A percentile compares a stretch with the other conserved stretches of the same genome.
These are phyloP conservation scores for Zaprionus ghesquierei DNA, from an alignment of 1,140 invertebrate species.

Conservation along the genomic window DNA sequence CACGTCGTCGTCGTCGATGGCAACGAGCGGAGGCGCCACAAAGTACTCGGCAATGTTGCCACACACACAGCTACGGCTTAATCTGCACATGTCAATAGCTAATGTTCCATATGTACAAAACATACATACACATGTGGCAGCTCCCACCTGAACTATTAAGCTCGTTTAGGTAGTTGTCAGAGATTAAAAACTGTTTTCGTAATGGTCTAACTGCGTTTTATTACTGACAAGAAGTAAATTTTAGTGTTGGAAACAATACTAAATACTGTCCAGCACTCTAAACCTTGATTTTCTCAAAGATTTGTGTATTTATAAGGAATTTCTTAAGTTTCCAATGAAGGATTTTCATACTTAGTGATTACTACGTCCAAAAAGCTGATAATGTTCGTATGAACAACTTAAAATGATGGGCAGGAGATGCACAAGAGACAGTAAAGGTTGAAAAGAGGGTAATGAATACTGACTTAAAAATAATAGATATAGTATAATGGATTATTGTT, in stretches of 20 bases:
- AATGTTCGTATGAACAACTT: background rate
- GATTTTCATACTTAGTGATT: too few relatives aligned
- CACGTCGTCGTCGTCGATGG: background rate
- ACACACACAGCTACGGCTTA: background rate
- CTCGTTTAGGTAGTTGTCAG: background rate
- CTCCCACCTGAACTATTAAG: background rate
- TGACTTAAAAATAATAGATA: too few relatives aligned
- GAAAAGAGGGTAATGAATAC: too few relatives aligned
- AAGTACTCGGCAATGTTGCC: background rate
- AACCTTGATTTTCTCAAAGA: background rate
- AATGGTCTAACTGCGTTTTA: background rate
- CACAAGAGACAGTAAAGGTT: too few relatives aligned
- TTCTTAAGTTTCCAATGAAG: background rate
- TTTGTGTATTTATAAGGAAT: background rate
- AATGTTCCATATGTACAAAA: background rate
- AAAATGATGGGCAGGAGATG: background rate
- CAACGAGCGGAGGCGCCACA: constrained; percentile 2
- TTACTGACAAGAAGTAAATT: too few relatives aligned
- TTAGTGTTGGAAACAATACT: background rate
- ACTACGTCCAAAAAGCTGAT: too few relatives aligned
- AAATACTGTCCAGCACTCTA: background rate
- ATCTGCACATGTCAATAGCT: constrained; percentile 9
- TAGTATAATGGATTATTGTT: background rate
- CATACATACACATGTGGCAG: background rate
- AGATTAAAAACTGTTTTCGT: background rate